Evolutionary conservation across 2,797 vertebrate genomes (phyloP), one percentile per base, ranked within the genome.

Genomic region (Sarcoramphus papa): DNA sequence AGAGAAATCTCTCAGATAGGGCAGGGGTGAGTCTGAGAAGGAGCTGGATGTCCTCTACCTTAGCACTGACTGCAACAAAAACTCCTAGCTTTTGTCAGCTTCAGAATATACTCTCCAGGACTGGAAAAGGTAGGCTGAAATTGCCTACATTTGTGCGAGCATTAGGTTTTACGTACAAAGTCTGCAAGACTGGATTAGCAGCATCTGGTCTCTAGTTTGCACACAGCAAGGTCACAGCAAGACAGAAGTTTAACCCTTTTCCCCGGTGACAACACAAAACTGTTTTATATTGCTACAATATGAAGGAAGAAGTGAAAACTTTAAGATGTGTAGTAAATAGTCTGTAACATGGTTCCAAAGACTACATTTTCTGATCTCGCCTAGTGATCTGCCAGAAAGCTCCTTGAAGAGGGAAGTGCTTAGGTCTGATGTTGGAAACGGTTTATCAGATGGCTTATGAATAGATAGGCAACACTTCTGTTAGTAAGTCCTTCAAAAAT

Each of bases 1-100:
- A 79, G 62, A 84, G 31, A 91, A 91, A 88, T 86, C 62, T 76
- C 73, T 94, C 65, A 43, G 82, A 69, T 47, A 37, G 64, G 7
- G 41, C 88, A 64, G 9, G 19, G n/a, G 10, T 53, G 62, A 92
- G 33, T 28, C 50, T 81, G 37, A 94, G 65, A 90, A 86, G 64
- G 47, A 90, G 54, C n/a, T 91, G 33, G 23, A 72, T 54, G 28
- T 65, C 79, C 33, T 84, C 50, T 92, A 19, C 37, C n/a, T 45
- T 59, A 90, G 33, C 27, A 43, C 37, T 7, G 15, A 25, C 33
- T 94, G n/a, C 28, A 90, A 35, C 10, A 69, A 79, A 86, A 68
- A 5, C 22, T 62, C 47, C n/a, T 35, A 10, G 24, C 12, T 93
- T 88, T 72, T 60, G 27, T 84, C 53, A 78, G 24, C 69, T 87